phyloP scores from a whole-genome alignment of 2,113 vertebrate species.

The Varanus komodoensis region DNA sequence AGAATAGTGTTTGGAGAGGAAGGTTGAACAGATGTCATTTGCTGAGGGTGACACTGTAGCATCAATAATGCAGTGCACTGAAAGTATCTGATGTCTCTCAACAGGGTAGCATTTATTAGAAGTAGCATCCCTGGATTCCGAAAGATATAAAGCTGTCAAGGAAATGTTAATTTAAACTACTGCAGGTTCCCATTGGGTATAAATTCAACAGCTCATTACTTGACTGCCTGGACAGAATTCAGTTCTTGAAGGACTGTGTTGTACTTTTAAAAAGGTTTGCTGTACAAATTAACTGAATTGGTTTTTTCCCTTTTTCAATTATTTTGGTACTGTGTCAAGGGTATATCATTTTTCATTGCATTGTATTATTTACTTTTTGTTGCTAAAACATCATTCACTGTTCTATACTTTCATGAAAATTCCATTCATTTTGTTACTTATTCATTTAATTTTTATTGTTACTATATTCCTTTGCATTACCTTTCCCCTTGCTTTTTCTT shows the following conservation, averaged over 20 bases:
- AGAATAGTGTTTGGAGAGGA: background rate
- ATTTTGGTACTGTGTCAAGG: background rate
- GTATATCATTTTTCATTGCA: background rate
- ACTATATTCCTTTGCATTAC: background rate
- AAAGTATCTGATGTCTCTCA: slow-evolving; percentile 41
- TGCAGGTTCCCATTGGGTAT: slow-evolving; percentile 34
- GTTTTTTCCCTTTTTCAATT: background rate
- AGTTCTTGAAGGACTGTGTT: background rate
- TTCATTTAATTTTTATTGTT: background rate
- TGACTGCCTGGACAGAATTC: slow-evolving; percentile 9
- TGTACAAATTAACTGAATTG: slow-evolving; percentile 33
- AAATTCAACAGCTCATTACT: slow-evolving; percentile 28
- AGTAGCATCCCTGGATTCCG: slow-evolving; percentile 33
- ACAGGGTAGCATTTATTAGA: slow-evolving; percentile 49
- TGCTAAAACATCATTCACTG: background rate
- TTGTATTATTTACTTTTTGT: background rate
- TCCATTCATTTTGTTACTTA: background rate
- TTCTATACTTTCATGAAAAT: background rate
- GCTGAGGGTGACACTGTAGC: slow-evolving; percentile 38
- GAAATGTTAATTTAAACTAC: slow-evolving; percentile 66
- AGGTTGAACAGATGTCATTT: slow-evolving; percentile 13
- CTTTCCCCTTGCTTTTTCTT: background rate
- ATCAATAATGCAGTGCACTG: slow-evolving; percentile 31
- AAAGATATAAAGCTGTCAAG: slow-evolving; percentile 51
- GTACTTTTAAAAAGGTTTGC: slow-evolving; percentile 6